A percentile compares a stretch with the other conserved stretches of the same genome.
These are phyloP conservation scores for Chelonus formosanus DNA, from an alignment of 2,888 invertebrate species.

Conservation along the genomic window DNA sequence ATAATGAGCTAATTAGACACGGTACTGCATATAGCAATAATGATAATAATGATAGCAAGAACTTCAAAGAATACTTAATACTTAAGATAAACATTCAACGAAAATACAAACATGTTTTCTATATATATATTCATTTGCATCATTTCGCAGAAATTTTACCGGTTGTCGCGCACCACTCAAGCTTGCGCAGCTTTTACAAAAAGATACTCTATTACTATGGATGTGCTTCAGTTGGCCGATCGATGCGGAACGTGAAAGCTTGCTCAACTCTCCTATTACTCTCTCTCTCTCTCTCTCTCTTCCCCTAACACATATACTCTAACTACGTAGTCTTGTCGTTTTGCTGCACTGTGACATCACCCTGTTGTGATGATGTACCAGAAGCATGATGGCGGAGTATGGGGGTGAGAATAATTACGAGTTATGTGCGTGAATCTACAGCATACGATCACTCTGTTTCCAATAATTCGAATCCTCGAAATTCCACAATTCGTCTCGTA, in stretches of 20 bases:
- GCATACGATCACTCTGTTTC: conserved; percentile 16
- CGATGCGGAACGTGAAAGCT: conserved; percentile 32
- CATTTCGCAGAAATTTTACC: background rate
- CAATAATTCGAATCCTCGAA: conserved; percentile 25
- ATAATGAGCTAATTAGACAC: background rate
- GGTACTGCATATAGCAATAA: no score
- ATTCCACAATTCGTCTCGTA: conserved; percentile 23
- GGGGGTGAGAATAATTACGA: background rate
- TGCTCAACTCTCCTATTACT: background rate
- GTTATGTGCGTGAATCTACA: conserved; percentile 20
- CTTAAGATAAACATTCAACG: no score
- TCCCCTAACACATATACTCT: conserved; percentile 28
- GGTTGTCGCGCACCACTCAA: conserved; percentile 9
- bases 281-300: conserved; percentile 28
- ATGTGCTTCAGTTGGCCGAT: conserved; percentile 6
- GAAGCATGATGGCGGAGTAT: conserved; percentile 1
- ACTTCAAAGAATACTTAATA: no score
- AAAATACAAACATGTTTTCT: no score
- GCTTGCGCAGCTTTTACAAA: conserved; percentile 14
- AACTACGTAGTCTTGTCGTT: conserved; percentile 30
- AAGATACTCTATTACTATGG: conserved; percentile 22
- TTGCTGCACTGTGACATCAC: conserved; percentile 22
- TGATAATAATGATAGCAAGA: no score
- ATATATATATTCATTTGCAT: no score
- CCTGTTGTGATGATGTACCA: conserved; percentile 37